phyloP scores from a whole-genome alignment of 2,113 vertebrate genomes.

The Scopus umbretta region DNA sequence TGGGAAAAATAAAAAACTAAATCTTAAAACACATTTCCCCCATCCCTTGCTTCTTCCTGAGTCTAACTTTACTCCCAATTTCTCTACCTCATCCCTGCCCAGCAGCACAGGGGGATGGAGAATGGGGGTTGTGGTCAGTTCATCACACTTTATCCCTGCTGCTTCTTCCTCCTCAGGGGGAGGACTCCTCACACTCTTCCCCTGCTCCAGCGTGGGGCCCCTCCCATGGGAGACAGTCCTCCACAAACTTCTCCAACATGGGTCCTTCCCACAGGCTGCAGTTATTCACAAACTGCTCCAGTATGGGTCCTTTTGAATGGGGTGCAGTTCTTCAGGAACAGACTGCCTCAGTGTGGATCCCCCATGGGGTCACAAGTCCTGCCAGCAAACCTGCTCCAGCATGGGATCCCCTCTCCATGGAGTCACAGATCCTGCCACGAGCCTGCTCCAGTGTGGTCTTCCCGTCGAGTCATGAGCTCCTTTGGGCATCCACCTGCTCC shows the following conservation, averaged over 20 bases:
- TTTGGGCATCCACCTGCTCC: neutral
- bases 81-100: neutral
- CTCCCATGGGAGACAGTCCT: neutral
- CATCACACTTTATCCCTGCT: neutral
- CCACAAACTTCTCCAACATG: neutral
- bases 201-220: neutral
- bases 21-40: neutral
- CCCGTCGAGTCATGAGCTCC: neutral
- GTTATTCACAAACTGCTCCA: neutral
- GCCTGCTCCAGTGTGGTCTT: neutral
- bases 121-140: neutral
- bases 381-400: neutral
- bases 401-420: neutral
- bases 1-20: neutral
- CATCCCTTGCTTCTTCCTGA: neutral
- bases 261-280: neutral
- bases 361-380: neutral
- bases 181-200: neutral
- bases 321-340: neutral
- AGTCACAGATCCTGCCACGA: neutral
- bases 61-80: neutral
- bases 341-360: neutral
- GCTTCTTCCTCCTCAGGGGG: neutral
- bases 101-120: neutral
- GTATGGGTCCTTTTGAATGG: accelerated